Conservation (phyloP, 2,113 vertebrate genomes). For the Chroicocephalus ridibundus region DNA sequence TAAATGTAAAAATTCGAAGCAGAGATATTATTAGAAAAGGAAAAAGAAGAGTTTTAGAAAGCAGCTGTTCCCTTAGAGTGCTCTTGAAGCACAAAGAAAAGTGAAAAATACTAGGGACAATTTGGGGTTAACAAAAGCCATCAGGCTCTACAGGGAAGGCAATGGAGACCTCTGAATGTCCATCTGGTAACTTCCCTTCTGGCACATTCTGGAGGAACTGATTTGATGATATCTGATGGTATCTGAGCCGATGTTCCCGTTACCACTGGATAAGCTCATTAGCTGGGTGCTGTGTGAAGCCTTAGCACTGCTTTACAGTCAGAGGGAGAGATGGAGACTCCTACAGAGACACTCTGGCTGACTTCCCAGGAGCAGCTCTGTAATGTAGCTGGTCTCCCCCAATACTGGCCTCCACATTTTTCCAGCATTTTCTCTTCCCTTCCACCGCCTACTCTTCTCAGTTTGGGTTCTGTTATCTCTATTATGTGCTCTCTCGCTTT, state of each 20-base stretch:
- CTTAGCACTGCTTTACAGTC: not conserved
- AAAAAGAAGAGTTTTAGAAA: not conserved
- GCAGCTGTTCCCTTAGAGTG: not conserved
- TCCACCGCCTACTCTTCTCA: conserved; percentile 43
- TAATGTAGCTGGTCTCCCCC: conserved; percentile 30
- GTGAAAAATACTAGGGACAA: not conserved
- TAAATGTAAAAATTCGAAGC: not conserved
- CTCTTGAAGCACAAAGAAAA: not conserved
- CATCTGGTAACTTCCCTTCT: not conserved
- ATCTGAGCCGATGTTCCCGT: not conserved
- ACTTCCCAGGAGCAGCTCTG: conserved; percentile 43
- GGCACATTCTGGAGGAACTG: not conserved
- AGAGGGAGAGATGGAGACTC: conserved; percentile 3
- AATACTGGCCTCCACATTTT: conserved; percentile 65
- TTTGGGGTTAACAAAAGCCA: not conserved
- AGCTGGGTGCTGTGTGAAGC: not conserved
- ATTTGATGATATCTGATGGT: not conserved
- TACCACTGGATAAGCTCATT: not conserved
- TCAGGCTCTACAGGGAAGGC: not conserved
- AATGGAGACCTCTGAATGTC: not conserved
- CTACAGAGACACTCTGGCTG: conserved; percentile 47
- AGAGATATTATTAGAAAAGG: not conserved
- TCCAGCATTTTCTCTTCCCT: conserved; percentile 33
- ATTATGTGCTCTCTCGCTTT: conserved; percentile 45
- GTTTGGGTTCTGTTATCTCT: conserved; percentile 63